These are phyloP conservation scores for Syrphus vitripennis DNA, from an alignment of 2,888 invertebrate species.

Conservation along the genomic window DNA sequence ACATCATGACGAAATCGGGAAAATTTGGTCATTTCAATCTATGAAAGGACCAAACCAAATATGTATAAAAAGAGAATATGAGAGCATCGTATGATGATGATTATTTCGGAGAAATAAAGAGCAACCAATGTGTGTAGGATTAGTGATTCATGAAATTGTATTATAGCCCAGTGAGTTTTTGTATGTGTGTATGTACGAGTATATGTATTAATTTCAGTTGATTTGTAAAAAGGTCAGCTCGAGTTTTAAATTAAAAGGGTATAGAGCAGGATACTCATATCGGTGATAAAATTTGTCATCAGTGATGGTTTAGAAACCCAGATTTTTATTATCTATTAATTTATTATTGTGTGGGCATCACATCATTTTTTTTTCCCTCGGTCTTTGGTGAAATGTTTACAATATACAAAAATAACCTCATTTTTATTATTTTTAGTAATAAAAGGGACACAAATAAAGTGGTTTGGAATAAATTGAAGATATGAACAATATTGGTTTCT, in stretches of 20 bases:
- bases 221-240: conserved; percentile 48
- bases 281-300: not conserved
- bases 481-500: too few relatives aligned
- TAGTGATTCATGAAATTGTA: conserved; percentile 53
- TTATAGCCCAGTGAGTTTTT: not conserved
- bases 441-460: too few relatives aligned
- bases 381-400: not conserved
- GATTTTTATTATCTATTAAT: not conserved
- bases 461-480: too few relatives aligned
- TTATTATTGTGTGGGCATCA: not conserved
- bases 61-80: conserved; percentile 1
- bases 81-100: not conserved
- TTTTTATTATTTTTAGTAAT: too few relatives aligned
- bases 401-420: too few relatives aligned
- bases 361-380: not conserved
- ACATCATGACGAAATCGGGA: conserved; percentile 50
- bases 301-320: not conserved
- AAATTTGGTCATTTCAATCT: conserved; percentile 57
- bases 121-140: conserved; percentile 1
- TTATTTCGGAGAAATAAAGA: conserved; percentile 2
- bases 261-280: not conserved
- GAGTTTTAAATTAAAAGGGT: conserved; percentile 25
- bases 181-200: not conserved
- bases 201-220: not conserved
- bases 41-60: not conserved